These are phyloP conservation scores for Sus scrofa DNA, from an alignment of 2,113 vertebrate species.

Conservation along the genomic window T2T-Sscrofa CM000812.6:50551501-50552000, in stretches of 20 bases:
- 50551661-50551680: neutral
- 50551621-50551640: neutral
- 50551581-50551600: neutral
- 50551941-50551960: neutral
- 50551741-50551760: neutral
- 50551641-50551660: slow-evolving; percentile 24
- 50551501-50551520: neutral
- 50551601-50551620: neutral
- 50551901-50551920: neutral
- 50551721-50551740: neutral
- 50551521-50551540: neutral
- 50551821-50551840: neutral
- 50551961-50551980: neutral
- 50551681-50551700: neutral
- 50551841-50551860: neutral
- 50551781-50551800: neutral
- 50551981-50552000: neutral
- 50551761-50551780: neutral
- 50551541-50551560: neutral
- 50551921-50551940: neutral
- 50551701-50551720: neutral
- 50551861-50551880: slow-evolving; percentile 2
- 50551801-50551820: neutral
- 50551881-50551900: neutral
- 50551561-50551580: neutral